Percentiles rank a stretch among this genome's conserved stretches.
Conservation (phyloP, 2,888 invertebrate species). For the Temnothorax ravouxi region DNA sequence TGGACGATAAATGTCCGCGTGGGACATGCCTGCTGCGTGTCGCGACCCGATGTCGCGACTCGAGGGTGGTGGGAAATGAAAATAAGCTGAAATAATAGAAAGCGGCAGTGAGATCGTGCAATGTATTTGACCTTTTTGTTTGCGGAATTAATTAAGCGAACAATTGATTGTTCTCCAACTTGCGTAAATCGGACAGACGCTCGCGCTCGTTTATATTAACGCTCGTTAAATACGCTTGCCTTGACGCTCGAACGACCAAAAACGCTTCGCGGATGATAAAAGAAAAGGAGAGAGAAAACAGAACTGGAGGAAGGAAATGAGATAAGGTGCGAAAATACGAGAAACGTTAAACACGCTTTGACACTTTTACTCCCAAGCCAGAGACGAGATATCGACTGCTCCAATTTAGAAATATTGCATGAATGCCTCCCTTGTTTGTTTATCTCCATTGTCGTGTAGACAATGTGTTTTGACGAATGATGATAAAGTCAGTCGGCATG, state of each 20-base stretch:
- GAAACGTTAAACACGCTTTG: background rate
- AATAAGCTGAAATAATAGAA: background rate
- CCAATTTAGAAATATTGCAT: slow-evolving; percentile 21
- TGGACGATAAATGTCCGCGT: background rate
- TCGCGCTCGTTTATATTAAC: background rate
- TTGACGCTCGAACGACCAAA: slow-evolving; percentile 11
- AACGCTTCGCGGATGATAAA: background rate
- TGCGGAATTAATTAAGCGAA: background rate
- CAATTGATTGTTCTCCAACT: background rate
- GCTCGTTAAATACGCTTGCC: background rate
- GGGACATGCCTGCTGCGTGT: background rate
- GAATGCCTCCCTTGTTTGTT: slow-evolving; percentile 18
- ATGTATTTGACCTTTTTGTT: background rate
- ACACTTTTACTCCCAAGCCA: slow-evolving; percentile 8
- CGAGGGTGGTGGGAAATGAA: background rate
- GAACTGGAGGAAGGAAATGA: background rate
- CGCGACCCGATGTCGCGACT: background rate
- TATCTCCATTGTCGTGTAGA: slow-evolving; percentile 19
- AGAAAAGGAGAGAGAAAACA: background rate
- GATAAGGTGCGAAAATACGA: slow-evolving; percentile 22
- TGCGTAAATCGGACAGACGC: background rate
- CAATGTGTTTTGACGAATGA: slow-evolving; percentile 21
- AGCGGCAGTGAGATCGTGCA: background rate
- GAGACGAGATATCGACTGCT: background rate
- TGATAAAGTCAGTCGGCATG: background rate